Base-by-base conservation (phyloP, 2,113 vertebrate genomes). In the Alectura lathami region DNA sequence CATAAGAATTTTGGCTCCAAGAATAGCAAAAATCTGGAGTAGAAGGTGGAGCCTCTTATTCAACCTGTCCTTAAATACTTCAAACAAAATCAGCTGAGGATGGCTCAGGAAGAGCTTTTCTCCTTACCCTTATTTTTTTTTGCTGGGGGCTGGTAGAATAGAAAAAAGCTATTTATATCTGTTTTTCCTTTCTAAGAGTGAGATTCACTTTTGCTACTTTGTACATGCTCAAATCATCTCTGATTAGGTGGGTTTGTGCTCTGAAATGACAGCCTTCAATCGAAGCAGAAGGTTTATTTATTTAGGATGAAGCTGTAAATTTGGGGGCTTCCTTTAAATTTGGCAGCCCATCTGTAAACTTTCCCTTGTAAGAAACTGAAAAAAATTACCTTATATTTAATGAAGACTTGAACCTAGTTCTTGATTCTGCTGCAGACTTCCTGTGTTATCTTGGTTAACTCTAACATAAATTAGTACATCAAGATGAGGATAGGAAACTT, bases 1-100 rank as follows among this genome's bases (percentile, higher is more conserved):
- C 90, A 96, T 95, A 83, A 93, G 76, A 91, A 93, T 90, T 93
- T 93, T 83, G 50, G 21, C 22, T 94, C 90, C 88, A 91, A 95
- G 79, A 93, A 93, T 93, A 95, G 87, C n/a, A 64, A 92, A 87
- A 73, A 78, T 57, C 6, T 88, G 92, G 59, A 95, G 83, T 91
- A 88, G 45, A 32, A 94, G 90, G 76, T 88, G 83, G 63, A 83
- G 72, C 59, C 47, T 76, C 59, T 91, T 96, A 83, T 50, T 95
- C 83, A 86, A 77, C 79, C 68, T 80, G 59, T 77, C 83, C 47
- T 53, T 67, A 83, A 80, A 83, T 70, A 91, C 79, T 93, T 95
- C 72, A 94, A 81, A 93, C 29, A 69, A 83, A 77, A 88, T 93
- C 88, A 70, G 42, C 45, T 1, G 3, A 80, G 45, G 45, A 59